phyloP scores from a whole-genome alignment of 2,888 invertebrate species.

The Ornithoptera alexandrae region DNA sequence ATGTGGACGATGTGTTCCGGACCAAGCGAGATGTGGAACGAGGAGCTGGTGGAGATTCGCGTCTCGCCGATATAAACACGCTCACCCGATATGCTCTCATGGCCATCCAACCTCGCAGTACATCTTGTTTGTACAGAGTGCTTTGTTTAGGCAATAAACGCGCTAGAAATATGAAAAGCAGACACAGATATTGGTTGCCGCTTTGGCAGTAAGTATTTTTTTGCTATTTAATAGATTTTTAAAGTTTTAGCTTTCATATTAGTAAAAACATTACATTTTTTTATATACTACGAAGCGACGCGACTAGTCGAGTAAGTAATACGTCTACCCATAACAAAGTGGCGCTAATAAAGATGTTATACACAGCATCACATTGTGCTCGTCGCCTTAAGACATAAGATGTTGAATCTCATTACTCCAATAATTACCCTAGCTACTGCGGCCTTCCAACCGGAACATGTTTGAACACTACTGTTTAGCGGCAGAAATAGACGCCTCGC shows the following conservation, averaged over 20 bases:
- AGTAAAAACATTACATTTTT: no score
- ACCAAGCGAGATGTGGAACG: constrained; percentile 55
- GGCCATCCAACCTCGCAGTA: constrained; percentile 76
- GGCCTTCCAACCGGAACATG: no score
- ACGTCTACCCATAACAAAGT: no score
- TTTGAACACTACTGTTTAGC: no score
- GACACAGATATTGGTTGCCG: constrained; percentile 84
- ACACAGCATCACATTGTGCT: no score
- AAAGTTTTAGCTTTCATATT: neutral
- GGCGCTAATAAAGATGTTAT: no score
- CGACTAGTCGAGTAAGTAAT: no score
- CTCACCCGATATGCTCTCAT: constrained; percentile 76
- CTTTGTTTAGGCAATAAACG: constrained; percentile 85
- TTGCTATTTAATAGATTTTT: neutral
- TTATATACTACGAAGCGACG: no score
- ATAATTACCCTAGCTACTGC: no score
- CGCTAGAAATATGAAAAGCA: constrained; percentile 76
- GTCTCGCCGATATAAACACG: constrained; percentile 62
- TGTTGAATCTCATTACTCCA: no score
- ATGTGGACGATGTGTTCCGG: constrained; percentile 70
- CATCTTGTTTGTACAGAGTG: constrained; percentile 81
- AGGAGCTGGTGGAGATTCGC: constrained; percentile 39
- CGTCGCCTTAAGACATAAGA: no score
- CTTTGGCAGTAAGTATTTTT: constrained; percentile 84
- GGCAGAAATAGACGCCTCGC: no score